Conservation (phyloP, 1,140 invertebrate species). For the Leptopilina clavipes region DNA sequence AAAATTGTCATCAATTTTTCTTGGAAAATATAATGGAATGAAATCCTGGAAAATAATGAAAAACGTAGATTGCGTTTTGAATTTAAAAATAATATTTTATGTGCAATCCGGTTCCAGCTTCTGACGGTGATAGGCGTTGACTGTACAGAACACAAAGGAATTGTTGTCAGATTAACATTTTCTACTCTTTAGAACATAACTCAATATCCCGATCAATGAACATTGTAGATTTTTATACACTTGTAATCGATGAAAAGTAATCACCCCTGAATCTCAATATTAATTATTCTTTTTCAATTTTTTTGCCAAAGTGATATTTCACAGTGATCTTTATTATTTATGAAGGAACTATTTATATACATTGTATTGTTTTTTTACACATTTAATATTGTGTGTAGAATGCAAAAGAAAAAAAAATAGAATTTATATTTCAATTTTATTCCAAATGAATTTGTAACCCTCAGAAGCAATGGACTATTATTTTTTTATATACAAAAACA, state of each 20-base stretch:
- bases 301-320: background rate
- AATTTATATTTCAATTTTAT: background rate
- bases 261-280: background rate
- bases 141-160: background rate
- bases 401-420: too few relatives aligned
- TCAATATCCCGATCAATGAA: background rate
- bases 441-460: background rate
- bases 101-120: slow-evolving; percentile 31
- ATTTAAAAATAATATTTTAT: background rate
- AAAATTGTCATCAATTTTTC: too few relatives aligned
- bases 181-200: slow-evolving; percentile 1
- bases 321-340: too few relatives aligned
- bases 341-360: too few relatives aligned
- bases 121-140: slow-evolving; percentile 23
- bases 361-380: too few relatives aligned
- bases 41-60: background rate
- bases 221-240: slow-evolving; percentile 26
- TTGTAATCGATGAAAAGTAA: slow-evolving; percentile 7
- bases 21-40: too few relatives aligned
- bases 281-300: background rate
- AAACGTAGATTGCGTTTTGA: slow-evolving; percentile 9
- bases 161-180: slow-evolving; percentile 26
- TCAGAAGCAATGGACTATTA: slow-evolving; percentile 21
- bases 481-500: background rate
- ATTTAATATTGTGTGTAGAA: too few relatives aligned